Evolutionary conservation across 2,797 vertebrate genomes (phyloP), one percentile per base, ranked within the genome.

Genomic region (Lindbergichthys nudifrons): DNA sequence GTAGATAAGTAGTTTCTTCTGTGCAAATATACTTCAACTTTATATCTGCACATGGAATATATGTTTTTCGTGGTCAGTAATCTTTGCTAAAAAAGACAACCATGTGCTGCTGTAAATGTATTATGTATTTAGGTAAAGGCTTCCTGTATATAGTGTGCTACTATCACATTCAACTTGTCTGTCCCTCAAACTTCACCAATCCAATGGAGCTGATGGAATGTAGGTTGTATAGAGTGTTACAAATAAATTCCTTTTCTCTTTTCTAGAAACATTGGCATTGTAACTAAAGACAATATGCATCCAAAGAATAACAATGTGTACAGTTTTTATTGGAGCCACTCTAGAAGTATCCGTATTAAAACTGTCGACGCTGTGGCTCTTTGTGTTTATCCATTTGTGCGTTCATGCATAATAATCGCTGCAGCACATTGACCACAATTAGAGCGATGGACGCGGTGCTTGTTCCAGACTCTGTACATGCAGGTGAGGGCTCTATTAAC

Each of bases 401-500:
- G 3, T 53, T 61, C 41, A 32, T 65, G 47, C 42, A 43, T 58
- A 30, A 2, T 50, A 9, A 57, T 58, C 16, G 45, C 15, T 21
- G 11, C 70, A 60, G 30, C 47, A 12, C 70, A 48, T 26, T 23
- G 26, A 45, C 53, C 15, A 10, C 32, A 72, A 13, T 75, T 36
- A 63, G 30, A 30, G 19, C 47, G 23, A 68, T 30, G 13, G 32
- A 43, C 64, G 65, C 1, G 1, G n/a, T 23, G 15, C 21, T 64
- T 7, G 2, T 23, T 36, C 41, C 73, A 51, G 36, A 19, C 50
- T 42, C 15, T 45, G 60, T n/a, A 11, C 56, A 11, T 11, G 63
- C 64, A 80, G 65, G 18, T 71, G 58, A 63, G 23, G 47, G 39
- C 52, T 42, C 13, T 39, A 56, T 70, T 63, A 84, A 66, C n/a